Base-by-base conservation (phyloP, 1,140 invertebrate genomes). In the Dendroctonus ponderosae region DNA sequence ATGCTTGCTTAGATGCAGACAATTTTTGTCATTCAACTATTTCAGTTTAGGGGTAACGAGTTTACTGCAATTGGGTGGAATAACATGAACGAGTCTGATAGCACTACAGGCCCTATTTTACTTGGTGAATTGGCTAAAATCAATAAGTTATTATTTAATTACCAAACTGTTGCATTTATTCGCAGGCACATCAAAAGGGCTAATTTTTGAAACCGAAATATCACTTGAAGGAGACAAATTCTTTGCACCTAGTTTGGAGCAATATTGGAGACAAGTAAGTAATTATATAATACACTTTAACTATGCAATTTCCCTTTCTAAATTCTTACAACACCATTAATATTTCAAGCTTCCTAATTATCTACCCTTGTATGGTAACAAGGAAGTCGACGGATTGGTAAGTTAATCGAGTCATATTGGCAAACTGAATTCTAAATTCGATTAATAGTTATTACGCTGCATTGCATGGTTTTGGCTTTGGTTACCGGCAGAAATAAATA, bases 51-150 rank as follows among this genome's bases (percentile, higher is more conserved):
- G 71, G 91, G 91, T 52, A 90, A 94, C 79, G 87, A 93, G 76
- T 89, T 98, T 40, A 96, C 94, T 11, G 88, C 92, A 54, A 91
- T 98, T 0, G 95, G 87, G 0, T 98, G 95, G 91, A 96, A 95
- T 80, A 86, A 84, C 71, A 82, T 85, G 43, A 90, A 91, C 75
- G 85, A 85, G 37, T 90, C 86, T 0, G 86, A 91, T 54, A 82
- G 79, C 5, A 85, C 85, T 2, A 88, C 89, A 0, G 91, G 91
- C 5, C 85, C 91, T 0, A 94, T 97, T 70, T 79, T 98, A 14
- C 73, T 97, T 5, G 96, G 95, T 53, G 26, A 26, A 26, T 95
- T 65, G 60, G 61, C n/a, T 63, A 11, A 50, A 14, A 12, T 38
- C 11, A 44, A 8, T 44, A 14, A 59, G 7, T 44, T 11, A 14